phyloP scores from a whole-genome alignment of 2,888 invertebrate species.

The Pyrrhosoma nymphula region DNA sequence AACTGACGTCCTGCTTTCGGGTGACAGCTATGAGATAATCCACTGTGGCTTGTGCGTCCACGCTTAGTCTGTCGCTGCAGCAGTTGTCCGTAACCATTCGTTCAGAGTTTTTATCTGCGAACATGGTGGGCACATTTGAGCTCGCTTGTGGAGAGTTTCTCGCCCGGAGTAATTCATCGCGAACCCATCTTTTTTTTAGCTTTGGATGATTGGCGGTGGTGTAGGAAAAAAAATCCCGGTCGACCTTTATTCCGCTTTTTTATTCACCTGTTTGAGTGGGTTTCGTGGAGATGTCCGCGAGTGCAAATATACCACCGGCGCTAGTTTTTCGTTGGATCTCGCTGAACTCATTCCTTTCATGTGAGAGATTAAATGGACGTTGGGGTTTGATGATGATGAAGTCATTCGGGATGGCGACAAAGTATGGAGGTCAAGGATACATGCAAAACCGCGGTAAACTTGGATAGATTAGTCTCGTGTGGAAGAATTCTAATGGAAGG shows the following conservation, averaged over 20 bases:
- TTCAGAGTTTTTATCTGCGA: neutral
- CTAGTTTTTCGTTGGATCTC: neutral
- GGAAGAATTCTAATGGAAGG: too few relatives aligned
- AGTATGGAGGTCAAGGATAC: too few relatives aligned
- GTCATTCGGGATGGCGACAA: neutral
- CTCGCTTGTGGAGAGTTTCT: neutral
- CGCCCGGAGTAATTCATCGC: neutral
- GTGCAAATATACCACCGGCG: neutral
- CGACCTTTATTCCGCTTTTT: neutral
- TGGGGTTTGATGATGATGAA: neutral
- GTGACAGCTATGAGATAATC: neutral
- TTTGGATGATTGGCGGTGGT: neutral
- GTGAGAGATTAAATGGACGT: neutral
- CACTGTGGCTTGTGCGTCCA: neutral
- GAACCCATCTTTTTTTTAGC: neutral
- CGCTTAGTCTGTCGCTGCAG: neutral
- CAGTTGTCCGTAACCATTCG: neutral
- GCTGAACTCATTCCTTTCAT: neutral
- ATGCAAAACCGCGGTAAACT: too few relatives aligned
- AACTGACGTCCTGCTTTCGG: neutral
- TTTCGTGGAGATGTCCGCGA: neutral
- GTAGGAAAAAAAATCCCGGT: neutral
- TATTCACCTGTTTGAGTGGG: neutral
- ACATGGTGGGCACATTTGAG: neutral
- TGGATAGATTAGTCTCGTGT: too few relatives aligned